phyloP scores from a whole-genome alignment of 2,113 vertebrate species.

The Prietella phreatophila region DNA sequence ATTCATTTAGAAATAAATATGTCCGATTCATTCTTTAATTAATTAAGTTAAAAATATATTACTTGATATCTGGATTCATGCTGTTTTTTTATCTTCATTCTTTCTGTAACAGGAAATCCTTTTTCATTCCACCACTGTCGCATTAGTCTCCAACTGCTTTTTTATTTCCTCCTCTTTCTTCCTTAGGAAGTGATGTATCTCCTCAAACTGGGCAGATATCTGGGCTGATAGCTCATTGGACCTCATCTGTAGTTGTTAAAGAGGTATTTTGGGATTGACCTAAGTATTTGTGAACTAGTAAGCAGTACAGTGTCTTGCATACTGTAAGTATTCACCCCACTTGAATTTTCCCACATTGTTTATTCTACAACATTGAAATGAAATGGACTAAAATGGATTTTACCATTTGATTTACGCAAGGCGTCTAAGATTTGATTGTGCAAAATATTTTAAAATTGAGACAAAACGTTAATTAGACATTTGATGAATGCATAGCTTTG shows the following conservation, averaged over 20 bases:
- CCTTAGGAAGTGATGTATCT: constrained; percentile 59
- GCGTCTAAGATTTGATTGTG: neutral
- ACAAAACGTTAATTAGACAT: neutral
- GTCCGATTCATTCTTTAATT: neutral
- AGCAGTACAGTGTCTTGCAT: neutral
- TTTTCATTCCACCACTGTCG: constrained; percentile 56
- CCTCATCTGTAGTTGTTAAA: constrained; percentile 30
- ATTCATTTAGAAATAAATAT: neutral
- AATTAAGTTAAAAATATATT: neutral
- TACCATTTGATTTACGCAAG: neutral
- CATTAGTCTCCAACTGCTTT: constrained; percentile 36
- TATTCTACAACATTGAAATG: neutral
- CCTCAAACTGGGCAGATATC: constrained; percentile 55
- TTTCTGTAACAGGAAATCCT: constrained; percentile 22
- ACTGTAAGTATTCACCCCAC: neutral
- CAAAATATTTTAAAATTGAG: neutral
- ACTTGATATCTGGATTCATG: neutral
- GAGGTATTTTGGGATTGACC: neutral
- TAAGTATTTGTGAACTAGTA: neutral
- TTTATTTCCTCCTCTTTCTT: constrained; percentile 59
- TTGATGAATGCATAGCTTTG: neutral
- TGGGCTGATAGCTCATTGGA: constrained; percentile 45
- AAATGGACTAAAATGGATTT: neutral
- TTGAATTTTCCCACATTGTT: neutral
- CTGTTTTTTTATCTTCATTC: constrained; percentile 22